Conservation (phyloP, 2,888 invertebrate species). For the Pterobdella sp. region DNA sequence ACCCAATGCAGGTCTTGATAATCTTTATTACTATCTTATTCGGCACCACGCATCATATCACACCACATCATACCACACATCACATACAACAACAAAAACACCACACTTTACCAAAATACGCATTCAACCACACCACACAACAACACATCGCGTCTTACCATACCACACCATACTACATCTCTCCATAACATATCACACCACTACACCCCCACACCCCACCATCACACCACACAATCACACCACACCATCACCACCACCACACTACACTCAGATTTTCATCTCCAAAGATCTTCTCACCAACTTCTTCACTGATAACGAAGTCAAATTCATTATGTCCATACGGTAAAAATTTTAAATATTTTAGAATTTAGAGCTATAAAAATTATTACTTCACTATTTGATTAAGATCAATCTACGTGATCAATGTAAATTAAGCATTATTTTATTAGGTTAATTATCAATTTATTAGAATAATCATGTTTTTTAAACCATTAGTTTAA, state of each 20-base stretch:
- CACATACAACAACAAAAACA: not conserved
- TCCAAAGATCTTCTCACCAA: not conserved
- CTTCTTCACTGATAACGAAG: slow-evolving; percentile 27
- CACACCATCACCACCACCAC: not conserved
- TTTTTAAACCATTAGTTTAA: too few species aligned
- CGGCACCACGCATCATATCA: not conserved
- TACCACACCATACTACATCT: not conserved
- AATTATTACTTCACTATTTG: too few species aligned
- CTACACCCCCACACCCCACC: not conserved
- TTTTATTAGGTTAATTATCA: too few species aligned
- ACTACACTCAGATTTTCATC: not conserved
- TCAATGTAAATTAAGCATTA: too few species aligned
- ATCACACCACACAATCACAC: not conserved
- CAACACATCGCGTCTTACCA: not conserved
- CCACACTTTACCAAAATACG: not conserved
- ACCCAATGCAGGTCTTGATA: slow-evolving; percentile 32
- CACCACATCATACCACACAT: not conserved
- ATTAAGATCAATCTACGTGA: too few species aligned
- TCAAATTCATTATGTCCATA: slow-evolving; percentile 32
- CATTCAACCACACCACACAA: not conserved
- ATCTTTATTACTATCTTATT: too few species aligned
- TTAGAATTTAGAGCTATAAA: too few species aligned
- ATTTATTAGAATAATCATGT: too few species aligned
- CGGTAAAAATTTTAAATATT: too few species aligned
- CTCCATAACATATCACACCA: not conserved